Evolutionary conservation across 2,888 invertebrate species (phyloP).

Genomic region (Anticlea derivata): DNA sequence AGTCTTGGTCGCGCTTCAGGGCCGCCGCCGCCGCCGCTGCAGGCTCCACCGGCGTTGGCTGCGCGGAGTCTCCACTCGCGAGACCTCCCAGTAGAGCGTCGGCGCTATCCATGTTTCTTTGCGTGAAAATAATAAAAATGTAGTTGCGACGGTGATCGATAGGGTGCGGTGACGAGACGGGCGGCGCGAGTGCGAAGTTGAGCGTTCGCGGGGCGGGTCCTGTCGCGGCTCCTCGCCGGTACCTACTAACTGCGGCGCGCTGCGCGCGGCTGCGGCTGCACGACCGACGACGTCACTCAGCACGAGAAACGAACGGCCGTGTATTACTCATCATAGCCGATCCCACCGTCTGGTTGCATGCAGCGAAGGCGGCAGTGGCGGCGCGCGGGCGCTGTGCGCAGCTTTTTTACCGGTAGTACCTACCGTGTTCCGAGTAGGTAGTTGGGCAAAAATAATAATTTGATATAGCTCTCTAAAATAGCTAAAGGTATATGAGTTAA

Average conservation of each 20-base stretch:
- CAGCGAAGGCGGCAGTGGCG: constrained; percentile 40
- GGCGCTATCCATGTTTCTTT: constrained; percentile 62
- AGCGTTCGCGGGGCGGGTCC: constrained; percentile 58
- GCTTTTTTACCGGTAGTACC: constrained; percentile 41
- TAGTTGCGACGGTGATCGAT: constrained; percentile 54
- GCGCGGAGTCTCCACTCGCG: constrained; percentile 60
- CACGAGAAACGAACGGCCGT: constrained; percentile 73
- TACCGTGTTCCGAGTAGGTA: constrained; percentile 27
- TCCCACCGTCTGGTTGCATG: neutral
- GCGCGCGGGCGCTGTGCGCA: too few relatives aligned
- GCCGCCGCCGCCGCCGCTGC: constrained; percentile 32
- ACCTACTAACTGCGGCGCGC: constrained; percentile 67
- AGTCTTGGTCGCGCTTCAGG: constrained; percentile 86
- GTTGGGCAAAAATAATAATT: too few relatives aligned
- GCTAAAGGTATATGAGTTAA: neutral
- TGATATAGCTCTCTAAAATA: neutral
- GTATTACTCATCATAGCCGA: constrained; percentile 72
- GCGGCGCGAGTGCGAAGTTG: constrained; percentile 46
- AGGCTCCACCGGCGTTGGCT: constrained; percentile 26
- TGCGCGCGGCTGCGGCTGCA: constrained; percentile 55
- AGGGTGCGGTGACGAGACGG: constrained; percentile 56
- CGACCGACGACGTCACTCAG: constrained; percentile 78
- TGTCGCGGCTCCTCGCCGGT: constrained; percentile 68
- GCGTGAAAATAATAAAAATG: constrained; percentile 43
- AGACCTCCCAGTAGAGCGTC: constrained; percentile 65